phyloP scores from a whole-genome alignment of 1,140 invertebrate species.

The Diprion similis region DNA sequence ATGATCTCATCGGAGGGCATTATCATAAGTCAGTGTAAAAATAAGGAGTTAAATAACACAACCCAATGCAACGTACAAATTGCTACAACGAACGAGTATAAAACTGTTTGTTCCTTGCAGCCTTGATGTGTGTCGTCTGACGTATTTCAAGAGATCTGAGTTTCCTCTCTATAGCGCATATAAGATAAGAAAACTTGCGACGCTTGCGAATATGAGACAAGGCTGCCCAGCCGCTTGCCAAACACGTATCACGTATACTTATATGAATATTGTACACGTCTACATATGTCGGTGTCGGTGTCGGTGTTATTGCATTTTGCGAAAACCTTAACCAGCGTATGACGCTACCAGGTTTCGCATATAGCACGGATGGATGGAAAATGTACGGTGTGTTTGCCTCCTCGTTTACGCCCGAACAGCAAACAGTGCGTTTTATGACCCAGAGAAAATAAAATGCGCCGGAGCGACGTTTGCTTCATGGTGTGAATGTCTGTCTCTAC shows the following conservation, averaged over 20 bases:
- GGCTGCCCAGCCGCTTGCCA: neutral
- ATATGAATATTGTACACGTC: neutral
- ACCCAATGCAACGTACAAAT: too few relatives aligned
- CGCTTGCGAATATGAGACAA: neutral
- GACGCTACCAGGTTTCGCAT: neutral
- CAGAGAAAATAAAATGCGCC: neutral
- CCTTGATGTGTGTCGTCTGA: too few relatives aligned
- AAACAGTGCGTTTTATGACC: neutral
- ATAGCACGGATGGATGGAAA: neutral
- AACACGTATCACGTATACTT: too few relatives aligned
- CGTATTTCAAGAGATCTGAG: neutral
- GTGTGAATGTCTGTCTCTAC: neutral
- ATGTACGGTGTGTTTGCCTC: neutral
- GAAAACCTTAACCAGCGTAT: neutral
- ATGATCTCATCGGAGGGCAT: too few relatives aligned
- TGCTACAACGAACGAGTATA: too few relatives aligned
- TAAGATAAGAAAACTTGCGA: neutral
- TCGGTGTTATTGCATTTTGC: neutral
- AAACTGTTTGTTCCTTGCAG: too few relatives aligned
- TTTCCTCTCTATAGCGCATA: neutral
- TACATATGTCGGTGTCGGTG: neutral
- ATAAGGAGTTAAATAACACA: too few relatives aligned
- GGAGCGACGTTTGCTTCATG: neutral
- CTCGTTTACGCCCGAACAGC: neutral
- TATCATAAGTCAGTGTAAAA: too few relatives aligned